phyloP scores from a whole-genome alignment of 2,113 vertebrate species.

The Atherinomorus stipes region DNA sequence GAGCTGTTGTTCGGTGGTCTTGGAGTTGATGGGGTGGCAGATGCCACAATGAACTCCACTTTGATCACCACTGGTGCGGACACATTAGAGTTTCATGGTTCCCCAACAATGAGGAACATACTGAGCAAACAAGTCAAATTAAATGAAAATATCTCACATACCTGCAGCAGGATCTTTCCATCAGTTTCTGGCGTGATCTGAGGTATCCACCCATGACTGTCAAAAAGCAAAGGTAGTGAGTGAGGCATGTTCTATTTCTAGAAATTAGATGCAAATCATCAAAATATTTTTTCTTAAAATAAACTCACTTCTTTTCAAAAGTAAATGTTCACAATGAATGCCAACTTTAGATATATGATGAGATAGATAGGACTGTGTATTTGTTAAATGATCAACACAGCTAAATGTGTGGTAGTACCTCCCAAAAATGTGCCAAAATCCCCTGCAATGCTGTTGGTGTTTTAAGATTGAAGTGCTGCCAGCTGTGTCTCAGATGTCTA shows the following conservation, averaged over 20 bases:
- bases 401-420: too few relatives aligned
- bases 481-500: too few relatives aligned
- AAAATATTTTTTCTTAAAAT: not conserved
- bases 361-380: too few relatives aligned
- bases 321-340: not conserved
- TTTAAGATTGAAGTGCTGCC: too few relatives aligned
- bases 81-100: not conserved
- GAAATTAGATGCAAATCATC: not conserved
- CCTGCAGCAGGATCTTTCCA: not conserved
- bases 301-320: not conserved
- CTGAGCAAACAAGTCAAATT: not conserved
- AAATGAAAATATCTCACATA: conserved; percentile 2
- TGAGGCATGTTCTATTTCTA: too few relatives aligned
- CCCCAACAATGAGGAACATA: conserved; percentile 11
- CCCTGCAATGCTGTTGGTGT: too few relatives aligned
- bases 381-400: too few relatives aligned
- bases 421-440: too few relatives aligned
- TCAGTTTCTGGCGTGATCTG: not conserved
- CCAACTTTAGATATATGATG: too few relatives aligned
- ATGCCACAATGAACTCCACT: conserved; percentile 47
- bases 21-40: conserved; percentile 37
- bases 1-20: conserved; percentile 59
- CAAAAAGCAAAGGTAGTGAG: too few relatives aligned
- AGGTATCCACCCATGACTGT: not conserved
- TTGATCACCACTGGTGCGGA: conserved; percentile 15